These are phyloP conservation scores for Paraescarpia echinospica DNA, from an alignment of 1,140 invertebrate species.

Conservation along the genomic window DNA sequence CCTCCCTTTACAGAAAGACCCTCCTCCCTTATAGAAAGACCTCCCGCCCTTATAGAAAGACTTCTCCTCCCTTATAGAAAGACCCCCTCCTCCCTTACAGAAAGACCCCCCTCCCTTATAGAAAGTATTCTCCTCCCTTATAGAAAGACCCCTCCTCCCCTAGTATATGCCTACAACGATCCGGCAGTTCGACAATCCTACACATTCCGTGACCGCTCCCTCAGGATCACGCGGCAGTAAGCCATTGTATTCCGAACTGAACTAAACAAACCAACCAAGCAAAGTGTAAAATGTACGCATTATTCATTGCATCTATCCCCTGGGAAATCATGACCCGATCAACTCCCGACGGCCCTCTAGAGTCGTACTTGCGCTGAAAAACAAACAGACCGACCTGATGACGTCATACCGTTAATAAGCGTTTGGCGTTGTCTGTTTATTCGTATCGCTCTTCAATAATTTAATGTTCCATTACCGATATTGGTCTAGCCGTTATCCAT, in stretches of 20 bases:
- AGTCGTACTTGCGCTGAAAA: background rate
- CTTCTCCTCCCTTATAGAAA: too few species aligned
- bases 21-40: too few species aligned
- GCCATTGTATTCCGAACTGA: background rate
- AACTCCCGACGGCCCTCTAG: background rate
- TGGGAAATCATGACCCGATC: background rate
- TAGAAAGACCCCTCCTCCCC: too few species aligned
- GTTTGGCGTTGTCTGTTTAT: background rate
- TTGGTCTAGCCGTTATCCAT: background rate
- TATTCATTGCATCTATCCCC: background rate
- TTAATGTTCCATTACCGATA: slow-evolving; percentile 6
- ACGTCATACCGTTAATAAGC: background rate
- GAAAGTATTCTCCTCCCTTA: too few species aligned
- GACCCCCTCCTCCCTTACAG: too few species aligned
- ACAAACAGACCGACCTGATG: background rate
- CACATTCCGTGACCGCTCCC: background rate
- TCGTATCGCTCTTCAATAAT: background rate
- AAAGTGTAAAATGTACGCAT: background rate
- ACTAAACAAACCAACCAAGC: background rate
- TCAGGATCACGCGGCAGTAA: background rate
- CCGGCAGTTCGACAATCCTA: background rate
- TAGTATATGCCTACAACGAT: background rate
- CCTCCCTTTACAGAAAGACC: too few species aligned
- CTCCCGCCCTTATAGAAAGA: too few species aligned
- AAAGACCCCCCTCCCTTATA: too few species aligned